These are phyloP conservation scores for Meiosimyza platycephala DNA, from an alignment of 2,888 invertebrate genomes.

Conservation along the genomic window DNA sequence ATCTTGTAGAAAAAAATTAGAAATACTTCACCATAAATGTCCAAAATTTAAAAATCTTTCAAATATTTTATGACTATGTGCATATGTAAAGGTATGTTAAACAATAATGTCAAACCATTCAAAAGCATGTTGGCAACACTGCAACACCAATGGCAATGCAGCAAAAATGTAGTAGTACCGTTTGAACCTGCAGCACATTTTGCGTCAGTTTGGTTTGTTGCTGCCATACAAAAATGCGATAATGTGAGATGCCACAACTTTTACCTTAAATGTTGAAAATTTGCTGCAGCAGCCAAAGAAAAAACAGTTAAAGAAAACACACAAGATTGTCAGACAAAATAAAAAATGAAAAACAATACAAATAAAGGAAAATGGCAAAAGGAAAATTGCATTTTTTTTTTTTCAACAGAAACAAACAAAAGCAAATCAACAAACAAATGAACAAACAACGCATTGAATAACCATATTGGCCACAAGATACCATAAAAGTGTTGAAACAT, in stretches of 20 bases:
- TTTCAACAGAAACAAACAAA: not conserved
- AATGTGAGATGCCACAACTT: conserved; percentile 1
- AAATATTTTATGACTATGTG: too few relatives aligned
- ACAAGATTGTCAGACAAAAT: not conserved
- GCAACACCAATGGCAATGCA: too few relatives aligned
- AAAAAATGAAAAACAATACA: not conserved
- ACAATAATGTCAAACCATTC: too few relatives aligned
- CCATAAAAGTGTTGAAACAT: conserved; percentile 35
- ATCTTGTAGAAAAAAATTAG: too few relatives aligned
- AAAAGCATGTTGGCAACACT: too few relatives aligned
- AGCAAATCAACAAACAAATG: not conserved
- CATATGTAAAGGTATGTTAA: too few relatives aligned
- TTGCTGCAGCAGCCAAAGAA: not conserved
- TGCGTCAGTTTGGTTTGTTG: too few relatives aligned
- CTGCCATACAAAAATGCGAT: not conserved
- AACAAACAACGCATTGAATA: conserved; percentile 13
- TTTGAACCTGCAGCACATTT: too few relatives aligned
- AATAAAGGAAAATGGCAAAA: not conserved
- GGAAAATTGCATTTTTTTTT: not conserved
- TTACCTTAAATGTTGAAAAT: not conserved
- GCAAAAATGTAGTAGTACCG: too few relatives aligned
- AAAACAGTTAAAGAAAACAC: not conserved
- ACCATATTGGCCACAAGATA: conserved; percentile 24
- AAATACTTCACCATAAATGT: too few relatives aligned
- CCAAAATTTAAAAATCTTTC: too few relatives aligned